Evolutionary conservation across 2,888 invertebrate species (phyloP).

Genomic region (Drosophila prolongata): DNA sequence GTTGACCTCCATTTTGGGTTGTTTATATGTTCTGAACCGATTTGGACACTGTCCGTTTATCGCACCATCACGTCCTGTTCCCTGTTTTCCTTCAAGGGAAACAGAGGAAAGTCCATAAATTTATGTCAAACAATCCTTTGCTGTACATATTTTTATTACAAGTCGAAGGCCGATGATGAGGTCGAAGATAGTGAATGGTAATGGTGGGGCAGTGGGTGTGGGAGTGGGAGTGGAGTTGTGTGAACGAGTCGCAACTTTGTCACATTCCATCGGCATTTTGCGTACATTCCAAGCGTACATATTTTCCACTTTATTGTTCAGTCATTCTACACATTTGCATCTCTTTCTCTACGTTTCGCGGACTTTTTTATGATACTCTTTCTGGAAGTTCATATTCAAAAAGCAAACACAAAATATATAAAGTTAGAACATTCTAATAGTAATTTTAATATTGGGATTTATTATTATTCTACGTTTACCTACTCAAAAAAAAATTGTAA

Average conservation of each 20-base stretch:
- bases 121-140: constrained; percentile 69
- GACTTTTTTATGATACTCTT: background rate
- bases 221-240: background rate
- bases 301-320: constrained; percentile 29
- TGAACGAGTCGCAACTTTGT: constrained; percentile 21
- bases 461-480: no score
- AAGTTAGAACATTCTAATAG: no score
- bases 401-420: background rate
- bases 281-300: constrained; percentile 21
- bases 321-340: constrained; percentile 23
- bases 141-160: constrained; percentile 33
- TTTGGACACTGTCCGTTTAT: constrained; percentile 69
- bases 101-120: constrained; percentile 57
- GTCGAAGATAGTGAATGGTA: background rate
- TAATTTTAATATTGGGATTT: no score
- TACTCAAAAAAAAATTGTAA: no score
- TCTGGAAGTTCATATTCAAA: fast-evolving
- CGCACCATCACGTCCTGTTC: constrained; percentile 63
- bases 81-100: constrained; percentile 16
- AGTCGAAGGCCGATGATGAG: constrained; percentile 25
- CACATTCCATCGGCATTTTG: constrained; percentile 29
- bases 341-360: background rate
- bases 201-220: no score
- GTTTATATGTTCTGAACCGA: constrained; percentile 34
- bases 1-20: constrained; percentile 23